Conservation (phyloP, 2,113 vertebrate species). For the Entosphenus tridentatus region DNA sequence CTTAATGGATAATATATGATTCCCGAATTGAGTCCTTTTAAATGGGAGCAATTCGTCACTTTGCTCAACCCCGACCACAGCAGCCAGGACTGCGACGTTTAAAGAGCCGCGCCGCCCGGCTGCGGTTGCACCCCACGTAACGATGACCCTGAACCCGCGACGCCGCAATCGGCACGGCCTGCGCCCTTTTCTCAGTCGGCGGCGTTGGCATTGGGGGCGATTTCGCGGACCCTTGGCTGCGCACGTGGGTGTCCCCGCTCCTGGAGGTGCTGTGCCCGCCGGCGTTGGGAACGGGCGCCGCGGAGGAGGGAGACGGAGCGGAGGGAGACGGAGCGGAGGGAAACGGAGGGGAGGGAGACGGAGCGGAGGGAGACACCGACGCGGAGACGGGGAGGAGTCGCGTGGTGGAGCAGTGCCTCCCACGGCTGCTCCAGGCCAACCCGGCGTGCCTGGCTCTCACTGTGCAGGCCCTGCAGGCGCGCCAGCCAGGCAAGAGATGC, state of each 20-base stretch:
- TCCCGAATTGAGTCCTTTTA: no score
- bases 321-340: slow-evolving; percentile 15
- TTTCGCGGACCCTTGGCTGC: slow-evolving; percentile 54
- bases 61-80: slow-evolving; percentile 30
- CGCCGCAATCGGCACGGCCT: no score
- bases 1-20: no score
- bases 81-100: slow-evolving; percentile 47
- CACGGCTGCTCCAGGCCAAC: slow-evolving; percentile 54
- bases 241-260: slow-evolving; percentile 57
- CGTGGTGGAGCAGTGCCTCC: slow-evolving; percentile 70
- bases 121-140: slow-evolving; percentile 65
- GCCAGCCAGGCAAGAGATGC: no score
- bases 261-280: slow-evolving; percentile 38
- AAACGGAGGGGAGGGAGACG: slow-evolving; percentile 21
- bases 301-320: no score
- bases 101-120: slow-evolving; percentile 70
- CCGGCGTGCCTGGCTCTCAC: slow-evolving; percentile 58
- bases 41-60: no score
- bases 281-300: no score
- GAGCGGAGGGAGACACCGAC: slow-evolving; percentile 26
- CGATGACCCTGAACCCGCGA: slow-evolving; percentile 51
- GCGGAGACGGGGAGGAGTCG: slow-evolving; percentile 36
- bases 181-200: slow-evolving; percentile 29
- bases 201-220: slow-evolving; percentile 8
- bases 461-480: slow-evolving; percentile 48